These are phyloP conservation scores for Psittacula echo DNA, from an alignment of 2,797 vertebrate species.

Conservation along the genomic window DNA sequence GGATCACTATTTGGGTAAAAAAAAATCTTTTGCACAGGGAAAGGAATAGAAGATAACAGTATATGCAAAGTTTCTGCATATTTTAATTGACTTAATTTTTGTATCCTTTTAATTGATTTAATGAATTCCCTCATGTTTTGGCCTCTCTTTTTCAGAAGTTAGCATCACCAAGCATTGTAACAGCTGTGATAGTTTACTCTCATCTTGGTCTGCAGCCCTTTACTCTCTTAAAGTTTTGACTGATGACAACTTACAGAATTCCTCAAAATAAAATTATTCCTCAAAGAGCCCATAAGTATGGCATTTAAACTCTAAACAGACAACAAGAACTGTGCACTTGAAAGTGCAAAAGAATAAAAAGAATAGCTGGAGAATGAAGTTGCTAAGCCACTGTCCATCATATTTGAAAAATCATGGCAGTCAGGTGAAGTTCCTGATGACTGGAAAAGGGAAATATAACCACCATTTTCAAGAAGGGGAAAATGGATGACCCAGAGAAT, in stretches of 20 bases:
- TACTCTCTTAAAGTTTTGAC: background rate
- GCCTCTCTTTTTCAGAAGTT: background rate
- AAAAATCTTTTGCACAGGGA: background rate
- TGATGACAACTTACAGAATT: background rate
- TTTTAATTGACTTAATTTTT: background rate
- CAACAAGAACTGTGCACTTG: background rate
- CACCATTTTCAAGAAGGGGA: no score
- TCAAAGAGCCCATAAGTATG: background rate
- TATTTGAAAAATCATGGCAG: no score
- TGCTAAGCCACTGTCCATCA: no score
- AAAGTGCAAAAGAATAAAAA: background rate
- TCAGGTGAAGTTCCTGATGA: no score
- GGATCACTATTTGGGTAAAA: accelerated
- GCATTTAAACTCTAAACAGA: background rate
- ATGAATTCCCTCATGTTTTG: background rate
- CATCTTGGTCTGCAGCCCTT: background rate
- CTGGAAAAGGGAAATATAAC: no score
- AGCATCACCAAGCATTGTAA: background rate
- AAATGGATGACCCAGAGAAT: no score
- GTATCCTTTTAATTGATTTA: background rate
- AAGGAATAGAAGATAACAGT: background rate
- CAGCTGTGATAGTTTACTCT: background rate
- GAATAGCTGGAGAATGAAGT: no score
- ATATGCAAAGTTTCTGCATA: background rate
- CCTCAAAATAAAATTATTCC: background rate